A percentile compares a stretch with the other conserved stretches of the same genome.
phyloP scores from a whole-genome alignment of 2,113 vertebrate genomes.

The Oncorhynchus clarkii region DNA sequence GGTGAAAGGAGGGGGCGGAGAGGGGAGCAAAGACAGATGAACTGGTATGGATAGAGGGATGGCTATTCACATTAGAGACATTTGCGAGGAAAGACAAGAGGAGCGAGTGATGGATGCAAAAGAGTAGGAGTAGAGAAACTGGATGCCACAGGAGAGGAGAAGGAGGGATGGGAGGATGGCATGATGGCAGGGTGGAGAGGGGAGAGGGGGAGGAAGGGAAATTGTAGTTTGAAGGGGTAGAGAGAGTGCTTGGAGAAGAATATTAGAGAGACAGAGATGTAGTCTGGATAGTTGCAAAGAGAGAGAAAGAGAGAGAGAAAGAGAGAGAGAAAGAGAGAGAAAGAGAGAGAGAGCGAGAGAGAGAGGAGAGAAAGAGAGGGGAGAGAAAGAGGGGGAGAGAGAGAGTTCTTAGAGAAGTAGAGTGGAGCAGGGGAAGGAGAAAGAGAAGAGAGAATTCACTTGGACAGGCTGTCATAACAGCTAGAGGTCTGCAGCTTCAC shows the following conservation, averaged over 20 bases:
- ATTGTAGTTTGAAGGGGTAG: too few species aligned
- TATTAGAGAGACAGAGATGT: not conserved
- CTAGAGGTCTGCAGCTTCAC: conserved; percentile 9
- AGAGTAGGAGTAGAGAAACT: conserved; percentile 51
- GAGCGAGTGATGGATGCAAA: conserved; percentile 57
- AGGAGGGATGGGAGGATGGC: not conserved
- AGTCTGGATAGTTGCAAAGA: not conserved
- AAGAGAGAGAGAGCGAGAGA: too few species aligned
- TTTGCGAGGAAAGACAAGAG: conserved; percentile 48
- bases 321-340: too few species aligned
- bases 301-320: not conserved
- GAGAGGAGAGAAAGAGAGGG: too few species aligned
- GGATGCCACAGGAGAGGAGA: conserved; percentile 41
- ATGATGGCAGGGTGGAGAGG: not conserved
- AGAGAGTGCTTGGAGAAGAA: too few species aligned
- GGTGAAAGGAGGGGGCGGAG: conserved; percentile 11
- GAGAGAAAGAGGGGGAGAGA: not conserved
- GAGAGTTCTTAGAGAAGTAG: conserved; percentile 15
- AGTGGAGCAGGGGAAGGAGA: conserved; percentile 33
- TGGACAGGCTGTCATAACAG: conserved; percentile 68
- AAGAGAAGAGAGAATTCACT: conserved; percentile 55
- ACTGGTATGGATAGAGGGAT: conserved; percentile 47
- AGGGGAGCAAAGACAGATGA: conserved; percentile 42
- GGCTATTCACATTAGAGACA: conserved; percentile 61
- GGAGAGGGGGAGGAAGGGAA: too few species aligned